Evolutionary conservation across 2,113 vertebrate genomes (phyloP), one percentile per base, ranked within the genome.

Genomic region (Lampris megalopsis): DNA sequence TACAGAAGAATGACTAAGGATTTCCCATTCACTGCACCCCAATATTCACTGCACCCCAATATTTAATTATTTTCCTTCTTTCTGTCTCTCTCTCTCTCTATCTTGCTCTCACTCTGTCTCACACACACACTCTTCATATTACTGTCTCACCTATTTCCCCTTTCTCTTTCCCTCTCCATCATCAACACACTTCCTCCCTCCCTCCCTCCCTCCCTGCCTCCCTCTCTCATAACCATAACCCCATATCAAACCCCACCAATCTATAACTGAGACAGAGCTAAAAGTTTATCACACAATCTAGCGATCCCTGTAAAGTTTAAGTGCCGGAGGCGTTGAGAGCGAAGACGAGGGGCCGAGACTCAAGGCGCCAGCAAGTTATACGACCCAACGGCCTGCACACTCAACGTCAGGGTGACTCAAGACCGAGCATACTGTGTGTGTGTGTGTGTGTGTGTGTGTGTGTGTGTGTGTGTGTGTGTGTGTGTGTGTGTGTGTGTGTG

Each of bases 221-320:
- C 1, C 49, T 2, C 63, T 66, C 72, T 75, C 63, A 78, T 73
- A 76, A 77, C 13, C 49, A 52, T 9, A 63, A 36, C 47, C 53
- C 62, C 57, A 71, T 67, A 74, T 84, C 77, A 71, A 62, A 74
- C 72, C 59, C 45, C 38, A 63, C 79, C 37, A 9, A 77, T 68
- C 82, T 81, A 38, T 58, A 73, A 79, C 59, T 64, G 48, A 78
- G 69, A 84, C 79, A 77, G 67, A 82, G 79, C 77, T 77, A 68
- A 75, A 84, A 88, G 81, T 89, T 79, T 87, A 88, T 89, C 76
- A 66, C 81, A 81, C 79, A 74, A 86, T 86, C 84, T 70, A 77
- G 75, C 53, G 61, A 73, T 40, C 56, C 70, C 58, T 71, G 52
- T 80, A 71, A 87, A 88, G 82, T 73, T 74, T 77, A 62, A 77